Evolutionary conservation across 2,888 invertebrate genomes (phyloP), one percentile per base, ranked within the genome.

Genomic region (Eucriotettix oculatus): DNA sequence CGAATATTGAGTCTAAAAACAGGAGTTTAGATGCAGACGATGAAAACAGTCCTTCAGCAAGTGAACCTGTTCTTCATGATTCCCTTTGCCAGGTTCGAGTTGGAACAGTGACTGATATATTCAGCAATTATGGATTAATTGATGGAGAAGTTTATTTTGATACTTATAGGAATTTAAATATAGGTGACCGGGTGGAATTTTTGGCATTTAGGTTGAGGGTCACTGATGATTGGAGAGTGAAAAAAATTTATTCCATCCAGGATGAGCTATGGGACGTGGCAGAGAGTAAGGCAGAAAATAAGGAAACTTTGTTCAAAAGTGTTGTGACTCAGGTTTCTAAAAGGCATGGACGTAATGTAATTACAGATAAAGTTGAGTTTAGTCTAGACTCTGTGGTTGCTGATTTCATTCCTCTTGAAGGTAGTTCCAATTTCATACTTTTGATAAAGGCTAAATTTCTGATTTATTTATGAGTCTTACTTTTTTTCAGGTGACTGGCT

Each of bases 31-130:
- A 9, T 14, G 14, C 9, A n/a, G 48, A 48, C 9, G 48, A 12
- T 48, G 48, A 14, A n/a, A 48, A 12, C 9, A n/a, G 9, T 48
- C 14, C n/a, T 48, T 29, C 29, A 29, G 29, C 2, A 29, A 29
- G 7, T 29, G 29, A 29, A 29, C 29, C 29, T 29, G 29, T 14
- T 48, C n/a, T 48, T 9, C 48, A 41, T 41, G 40, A 55, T 41
- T n/a, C 16, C 17, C 17, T 14, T 12, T 61, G 61, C 12, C 55
- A 59, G 12, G 40, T 52, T 10, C 57, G 61, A 17, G 67, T 69
- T 71, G 88, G 87, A 10, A 70, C 73, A 44, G 74, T 88, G 44
- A 85, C 85, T n/a, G 71, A 72, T n/a, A 66, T 80, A n/a, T 69
- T 69, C 10, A 69, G 71, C 1, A 70, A 76, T 58, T 73, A 75